phyloP scores from a whole-genome alignment of 2,797 vertebrate genomes.

The Hoplostethus mediterraneus region DNA sequence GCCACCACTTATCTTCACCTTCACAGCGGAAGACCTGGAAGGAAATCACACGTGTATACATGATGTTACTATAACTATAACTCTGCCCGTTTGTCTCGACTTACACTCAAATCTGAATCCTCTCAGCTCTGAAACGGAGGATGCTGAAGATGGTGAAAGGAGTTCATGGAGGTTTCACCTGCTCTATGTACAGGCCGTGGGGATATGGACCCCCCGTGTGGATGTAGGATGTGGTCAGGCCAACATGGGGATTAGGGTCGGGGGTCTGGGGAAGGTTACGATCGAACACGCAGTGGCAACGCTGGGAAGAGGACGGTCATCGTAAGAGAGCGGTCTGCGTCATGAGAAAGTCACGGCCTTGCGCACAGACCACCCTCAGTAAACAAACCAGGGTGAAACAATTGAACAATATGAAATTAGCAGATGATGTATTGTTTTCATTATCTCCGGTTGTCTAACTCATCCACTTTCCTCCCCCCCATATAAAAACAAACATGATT shows the following conservation, averaged over 20 bases:
- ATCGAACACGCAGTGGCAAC: conserved; percentile 20
- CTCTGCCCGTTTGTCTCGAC: not conserved
- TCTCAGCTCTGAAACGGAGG: not conserved
- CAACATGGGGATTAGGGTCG: conserved; percentile 8
- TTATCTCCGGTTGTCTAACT: conserved; percentile 54
- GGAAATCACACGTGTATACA: conserved; percentile 27
- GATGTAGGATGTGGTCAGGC: conserved; percentile 24
- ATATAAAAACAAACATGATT: conserved; percentile 61
- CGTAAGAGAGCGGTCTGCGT: conserved; percentile 2
- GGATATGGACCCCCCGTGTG: too few species aligned
- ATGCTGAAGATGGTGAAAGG: not conserved
- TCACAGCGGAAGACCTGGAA: conserved; percentile 14
- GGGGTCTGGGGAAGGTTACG: conserved; percentile 21
- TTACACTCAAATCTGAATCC: not conserved
- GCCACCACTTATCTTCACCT: conserved; percentile 29
- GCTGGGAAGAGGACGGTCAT: conserved; percentile 42
- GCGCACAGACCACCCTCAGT: conserved; percentile 41
- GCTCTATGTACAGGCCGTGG: not conserved
- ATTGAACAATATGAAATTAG: conserved; percentile 41
- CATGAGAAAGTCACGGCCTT: conserved; percentile 66
- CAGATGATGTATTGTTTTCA: conserved; percentile 58
- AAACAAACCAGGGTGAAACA: conserved; percentile 61
- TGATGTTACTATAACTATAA: too few species aligned
- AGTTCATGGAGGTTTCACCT: not conserved
- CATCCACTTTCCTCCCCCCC: conserved; percentile 28